Evolutionary conservation across 2,888 invertebrate species (phyloP).

Genomic region (Cotesia congregata): DNA sequence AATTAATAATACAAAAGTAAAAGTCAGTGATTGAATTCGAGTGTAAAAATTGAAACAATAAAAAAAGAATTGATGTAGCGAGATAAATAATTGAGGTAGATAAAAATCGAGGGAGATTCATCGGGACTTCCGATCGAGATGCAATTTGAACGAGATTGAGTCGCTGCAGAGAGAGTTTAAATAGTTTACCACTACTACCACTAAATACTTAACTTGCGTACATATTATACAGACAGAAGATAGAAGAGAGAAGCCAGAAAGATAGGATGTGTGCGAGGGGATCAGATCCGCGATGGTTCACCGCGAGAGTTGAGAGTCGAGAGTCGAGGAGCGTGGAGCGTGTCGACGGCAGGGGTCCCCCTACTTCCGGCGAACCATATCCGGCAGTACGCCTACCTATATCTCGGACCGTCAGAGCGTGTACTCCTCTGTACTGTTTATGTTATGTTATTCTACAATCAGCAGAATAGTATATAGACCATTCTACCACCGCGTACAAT

Average conservation of each 20-base stretch:
- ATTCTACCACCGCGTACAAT: conserved; percentile 41
- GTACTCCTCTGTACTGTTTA: conserved; percentile 48
- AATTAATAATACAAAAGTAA: no score
- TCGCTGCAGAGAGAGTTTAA: conserved; percentile 12
- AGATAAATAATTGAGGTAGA: conserved; percentile 21
- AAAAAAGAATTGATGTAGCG: neutral
- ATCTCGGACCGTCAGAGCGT: conserved; percentile 58
- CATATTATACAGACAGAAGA: neutral
- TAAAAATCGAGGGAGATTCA: conserved; percentile 27
- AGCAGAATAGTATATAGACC: conserved; percentile 34
- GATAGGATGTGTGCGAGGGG: conserved; percentile 3
- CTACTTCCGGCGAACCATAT: conserved; percentile 69
- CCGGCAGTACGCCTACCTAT: conserved; percentile 66
- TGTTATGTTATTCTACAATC: conserved; percentile 48
- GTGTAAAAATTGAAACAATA: neutral
- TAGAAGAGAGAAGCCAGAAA: no score
- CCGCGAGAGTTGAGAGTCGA: conserved; percentile 17
- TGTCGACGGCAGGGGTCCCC: conserved; percentile 68
- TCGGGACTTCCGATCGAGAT: conserved; percentile 28
- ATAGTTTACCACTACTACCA: neutral
- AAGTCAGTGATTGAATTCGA: neutral
- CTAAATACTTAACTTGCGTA: neutral
- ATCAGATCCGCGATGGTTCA: conserved; percentile 21
- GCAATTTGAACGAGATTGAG: conserved; percentile 26
- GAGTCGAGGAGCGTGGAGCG: conserved; percentile 64